Percentiles rank a stretch among this genome's conserved stretches.
phyloP scores from a whole-genome alignment of 2,113 vertebrate genomes.

The Podilymbus podiceps region DNA sequence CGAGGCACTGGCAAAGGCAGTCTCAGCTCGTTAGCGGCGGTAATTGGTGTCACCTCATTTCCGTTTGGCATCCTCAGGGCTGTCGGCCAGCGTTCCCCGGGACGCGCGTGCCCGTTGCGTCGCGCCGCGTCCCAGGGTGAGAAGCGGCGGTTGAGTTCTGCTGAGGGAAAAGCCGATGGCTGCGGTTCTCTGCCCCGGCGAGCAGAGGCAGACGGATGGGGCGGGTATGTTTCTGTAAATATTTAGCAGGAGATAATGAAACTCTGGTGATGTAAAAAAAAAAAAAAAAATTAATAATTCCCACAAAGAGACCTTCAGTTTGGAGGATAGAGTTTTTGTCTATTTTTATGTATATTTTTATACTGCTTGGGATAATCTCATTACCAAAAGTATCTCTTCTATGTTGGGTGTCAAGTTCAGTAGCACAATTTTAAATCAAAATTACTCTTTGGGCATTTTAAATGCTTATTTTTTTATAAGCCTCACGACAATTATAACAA shows the following conservation, averaged over 20 bases:
- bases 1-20: background rate
- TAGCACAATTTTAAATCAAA: constrained; percentile 11
- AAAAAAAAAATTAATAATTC: background rate
- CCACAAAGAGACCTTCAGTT: background rate
- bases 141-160: background rate
- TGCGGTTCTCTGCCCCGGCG: background rate
- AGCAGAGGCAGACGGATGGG: background rate
- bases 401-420: background rate
- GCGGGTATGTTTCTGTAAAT: background rate
- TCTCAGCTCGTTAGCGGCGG: accelerated
- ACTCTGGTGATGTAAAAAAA: background rate
- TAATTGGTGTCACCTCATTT: background rate
- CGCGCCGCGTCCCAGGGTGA: accelerated
- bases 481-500: background rate
- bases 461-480: constrained; percentile 15
- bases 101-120: accelerated
- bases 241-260: background rate
- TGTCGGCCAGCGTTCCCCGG: background rate
- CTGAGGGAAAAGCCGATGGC: background rate
- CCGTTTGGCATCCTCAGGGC: background rate
- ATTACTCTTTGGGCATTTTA: constrained; percentile 30
- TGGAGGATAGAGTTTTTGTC: constrained; percentile 10
- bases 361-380: constrained; percentile 15
- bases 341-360: constrained; percentile 68
- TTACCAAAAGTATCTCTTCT: constrained; percentile 7